These are phyloP conservation scores for Chlorops oryzae DNA, from an alignment of 1,140 invertebrate genomes.

Conservation along the genomic window DNA sequence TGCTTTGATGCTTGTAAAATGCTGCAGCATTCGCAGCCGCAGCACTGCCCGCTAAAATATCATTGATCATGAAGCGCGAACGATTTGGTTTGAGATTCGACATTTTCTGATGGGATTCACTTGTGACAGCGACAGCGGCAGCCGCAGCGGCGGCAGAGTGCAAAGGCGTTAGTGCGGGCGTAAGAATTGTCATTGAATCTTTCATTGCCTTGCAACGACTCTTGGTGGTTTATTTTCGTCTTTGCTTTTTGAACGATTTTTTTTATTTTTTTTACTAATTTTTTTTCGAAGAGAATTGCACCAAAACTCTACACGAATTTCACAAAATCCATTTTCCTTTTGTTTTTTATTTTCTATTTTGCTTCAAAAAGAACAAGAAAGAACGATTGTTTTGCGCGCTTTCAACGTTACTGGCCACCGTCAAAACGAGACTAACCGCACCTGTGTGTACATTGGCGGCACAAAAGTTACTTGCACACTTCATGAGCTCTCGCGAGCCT, in stretches of 20 bases:
- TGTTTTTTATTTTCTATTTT: slow-evolving; percentile 1
- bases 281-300: not conserved
- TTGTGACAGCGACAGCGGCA: slow-evolving; percentile 3
- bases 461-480: no score
- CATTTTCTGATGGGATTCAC: slow-evolving; percentile 20
- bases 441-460: no score
- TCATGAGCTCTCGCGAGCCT: no score
- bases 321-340: not conserved
- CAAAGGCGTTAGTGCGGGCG: slow-evolving; percentile 30
- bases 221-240: not conserved
- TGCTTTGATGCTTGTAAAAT: slow-evolving; percentile 37
- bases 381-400: slow-evolving; percentile 10
- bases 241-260: not conserved
- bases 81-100: slow-evolving; percentile 58
- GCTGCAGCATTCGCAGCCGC: slow-evolving; percentile 30
- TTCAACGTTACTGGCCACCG: slow-evolving; percentile 37
- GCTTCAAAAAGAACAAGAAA: not conserved
- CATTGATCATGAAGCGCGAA: slow-evolving; percentile 73
- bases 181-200: slow-evolving; percentile 45
- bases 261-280: not conserved
- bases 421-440: slow-evolving; percentile 46
- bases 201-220: slow-evolving; percentile 28
- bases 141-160: slow-evolving; percentile 22
- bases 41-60: slow-evolving; percentile 62
- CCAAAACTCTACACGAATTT: not conserved